Evolutionary conservation across 1,140 invertebrate species (phyloP), one percentile per base, ranked within the genome.

Genomic region (Neodiprion pinetum): DNA sequence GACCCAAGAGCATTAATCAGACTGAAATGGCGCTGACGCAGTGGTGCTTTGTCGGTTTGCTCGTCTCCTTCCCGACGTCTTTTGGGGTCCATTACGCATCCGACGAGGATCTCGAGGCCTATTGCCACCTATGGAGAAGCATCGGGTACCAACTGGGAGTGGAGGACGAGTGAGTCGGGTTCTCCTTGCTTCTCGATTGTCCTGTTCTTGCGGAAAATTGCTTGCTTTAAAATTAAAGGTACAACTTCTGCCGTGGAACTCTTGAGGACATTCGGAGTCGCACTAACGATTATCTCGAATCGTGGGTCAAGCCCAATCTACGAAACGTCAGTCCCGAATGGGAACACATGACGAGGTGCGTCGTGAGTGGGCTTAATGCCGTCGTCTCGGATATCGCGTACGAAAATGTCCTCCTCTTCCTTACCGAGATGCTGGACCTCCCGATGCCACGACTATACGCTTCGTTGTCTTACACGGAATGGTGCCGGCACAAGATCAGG

Each of bases 81-180:
- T 90, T 96, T 71, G 94, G 94, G 0, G 86, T 96, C 2, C 81
- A 88, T 28, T 67, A 88, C 12, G 83, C 81, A 0, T 88, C 85
- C 8, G 81, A 90, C 5, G 89, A 92, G 17, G 93, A 94, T 67
- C 80, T 94, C 4, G 92, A 95, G 66, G 92, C 91, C n/a, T 94
- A 94, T 74, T 87, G 94, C 21, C 94, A 97, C 82, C 90, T 96
- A 75, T 97, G 96, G 96, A 90, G 92, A 67, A 92, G 93, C 7
- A 90, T 97, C 11, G 95, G 95, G 2, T 92, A 94, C 81, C 85
- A 95, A 74, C 88, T 97, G 49, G 96, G 96, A 0, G 91, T 96
- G 1, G 91, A 95, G 71, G 95, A 97, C 80, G 90, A 91, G 91
- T 94, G 81, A 83, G 83, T 82, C n/a, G 28, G n/a, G 2, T 14